Conservation (phyloP, 2,797 vertebrate genomes). For the Percopsis omiscomaycus region DNA sequence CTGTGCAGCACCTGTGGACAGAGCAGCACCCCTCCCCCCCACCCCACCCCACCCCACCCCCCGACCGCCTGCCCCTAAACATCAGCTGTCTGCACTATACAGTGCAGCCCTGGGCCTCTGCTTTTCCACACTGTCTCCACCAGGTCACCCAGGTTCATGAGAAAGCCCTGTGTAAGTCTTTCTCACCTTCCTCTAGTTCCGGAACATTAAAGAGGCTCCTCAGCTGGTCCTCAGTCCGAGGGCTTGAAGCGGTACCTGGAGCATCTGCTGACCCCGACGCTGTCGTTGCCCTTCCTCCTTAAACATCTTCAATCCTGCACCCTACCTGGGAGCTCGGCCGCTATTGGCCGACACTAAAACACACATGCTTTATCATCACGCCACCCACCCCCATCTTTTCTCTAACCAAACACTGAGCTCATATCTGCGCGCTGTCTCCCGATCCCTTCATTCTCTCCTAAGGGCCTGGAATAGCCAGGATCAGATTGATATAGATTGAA, state of each 20-base stretch:
- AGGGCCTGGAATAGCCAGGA: conserved; percentile 56
- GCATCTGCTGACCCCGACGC: conserved; percentile 65
- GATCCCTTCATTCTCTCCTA: conserved; percentile 63
- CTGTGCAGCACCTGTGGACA: conserved; percentile 82
- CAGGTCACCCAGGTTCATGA: conserved; percentile 74
- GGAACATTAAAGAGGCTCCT: conserved; percentile 71
- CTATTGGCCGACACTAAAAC: conserved; percentile 59
- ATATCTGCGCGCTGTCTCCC: conserved; percentile 52
- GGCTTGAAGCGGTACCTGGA: conserved; percentile 65
- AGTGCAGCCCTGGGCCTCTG: conserved; percentile 27
- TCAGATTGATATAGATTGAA: conserved; percentile 73
- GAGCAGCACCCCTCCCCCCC: conserved; percentile 40
- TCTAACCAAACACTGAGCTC: conserved; percentile 67
- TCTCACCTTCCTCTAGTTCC: conserved; percentile 79
- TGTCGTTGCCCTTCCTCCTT: conserved; percentile 54
- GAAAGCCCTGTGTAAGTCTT: conserved; percentile 72
- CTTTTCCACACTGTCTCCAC: conserved; percentile 52
- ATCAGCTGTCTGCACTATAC: conserved; percentile 62
- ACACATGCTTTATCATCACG: conserved; percentile 66
- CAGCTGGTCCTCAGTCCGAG: conserved; percentile 35
- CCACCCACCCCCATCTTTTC: conserved; percentile 35
- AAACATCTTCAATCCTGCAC: conserved; percentile 68
- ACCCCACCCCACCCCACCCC: neutral
- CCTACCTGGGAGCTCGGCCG: conserved; percentile 52
- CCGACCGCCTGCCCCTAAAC: conserved; percentile 58